Percentiles rank a stretch among this genome's conserved stretches.
These are phyloP conservation scores for Cantharis lateralis DNA, from an alignment of 2,888 invertebrate genomes.

Conservation along the genomic window DNA sequence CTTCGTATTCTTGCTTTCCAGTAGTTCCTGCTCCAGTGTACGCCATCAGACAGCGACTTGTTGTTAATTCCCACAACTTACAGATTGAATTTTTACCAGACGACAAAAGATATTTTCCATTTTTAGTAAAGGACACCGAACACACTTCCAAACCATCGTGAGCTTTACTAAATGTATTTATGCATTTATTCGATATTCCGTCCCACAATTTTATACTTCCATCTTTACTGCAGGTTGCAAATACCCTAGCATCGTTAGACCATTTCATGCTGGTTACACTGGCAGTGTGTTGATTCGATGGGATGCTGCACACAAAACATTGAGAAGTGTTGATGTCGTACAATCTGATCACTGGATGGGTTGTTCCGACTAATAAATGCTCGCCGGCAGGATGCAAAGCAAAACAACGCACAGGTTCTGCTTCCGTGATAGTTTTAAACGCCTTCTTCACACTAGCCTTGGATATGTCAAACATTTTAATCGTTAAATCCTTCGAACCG, in stretches of 20 bases:
- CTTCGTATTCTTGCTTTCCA: constrained; percentile 90
- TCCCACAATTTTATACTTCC: constrained; percentile 97
- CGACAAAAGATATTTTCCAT: constrained; percentile 96
- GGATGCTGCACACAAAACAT: constrained; percentile 92
- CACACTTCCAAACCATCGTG: constrained; percentile 95
- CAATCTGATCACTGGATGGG: constrained; percentile 85
- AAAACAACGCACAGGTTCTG: constrained; percentile 86
- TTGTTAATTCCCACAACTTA: constrained; percentile 97
- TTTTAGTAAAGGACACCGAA: constrained; percentile 90
- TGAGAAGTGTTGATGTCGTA: constrained; percentile 96
- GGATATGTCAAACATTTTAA: constrained; percentile 97
- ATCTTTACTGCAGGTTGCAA: constrained; percentile 88
- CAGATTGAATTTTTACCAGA: constrained; percentile 96
- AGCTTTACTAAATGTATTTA: constrained; percentile 91
- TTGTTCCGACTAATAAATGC: constrained; percentile 90
- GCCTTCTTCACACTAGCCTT: constrained; percentile 99
- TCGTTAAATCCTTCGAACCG: constrained; percentile 91
- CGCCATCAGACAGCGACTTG: constrained; percentile 94
- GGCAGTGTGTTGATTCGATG: constrained; percentile 81
- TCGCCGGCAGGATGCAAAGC: constrained; percentile 97
- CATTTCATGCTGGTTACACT: constrained; percentile 78
- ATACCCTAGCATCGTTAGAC: constrained; percentile 72
- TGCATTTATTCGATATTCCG: constrained; percentile 89
- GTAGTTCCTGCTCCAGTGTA: constrained; percentile 91
- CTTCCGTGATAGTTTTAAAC: constrained; percentile 93